Evolutionary conservation across 2,797 vertebrate species (phyloP).

Genomic region (Pristis pectinata): DNA sequence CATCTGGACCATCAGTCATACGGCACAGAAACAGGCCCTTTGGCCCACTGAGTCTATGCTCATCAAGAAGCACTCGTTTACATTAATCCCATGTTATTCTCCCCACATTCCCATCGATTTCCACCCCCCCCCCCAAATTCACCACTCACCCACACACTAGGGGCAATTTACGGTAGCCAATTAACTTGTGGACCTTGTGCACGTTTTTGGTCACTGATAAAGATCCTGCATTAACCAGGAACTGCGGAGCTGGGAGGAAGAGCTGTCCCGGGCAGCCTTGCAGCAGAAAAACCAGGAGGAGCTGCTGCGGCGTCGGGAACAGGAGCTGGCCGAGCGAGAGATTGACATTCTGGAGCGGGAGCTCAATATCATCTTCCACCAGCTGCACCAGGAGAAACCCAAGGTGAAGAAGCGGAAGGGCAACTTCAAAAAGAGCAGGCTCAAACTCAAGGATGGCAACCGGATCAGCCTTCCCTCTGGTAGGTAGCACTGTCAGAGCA

Average conservation of each 20-base stretch:
- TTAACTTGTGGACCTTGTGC: too few species aligned
- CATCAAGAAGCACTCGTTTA: too few species aligned
- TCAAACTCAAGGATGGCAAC: conserved; percentile 88
- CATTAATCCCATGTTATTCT: too few species aligned
- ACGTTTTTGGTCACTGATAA: neutral
- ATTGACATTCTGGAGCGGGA: conserved; percentile 93
- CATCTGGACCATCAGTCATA: too few species aligned
- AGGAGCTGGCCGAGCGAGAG: conserved; percentile 87
- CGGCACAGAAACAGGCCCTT: too few species aligned
- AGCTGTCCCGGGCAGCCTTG: conserved; percentile 80
- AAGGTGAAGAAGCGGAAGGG: conserved; percentile 88
- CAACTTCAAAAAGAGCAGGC: conserved; percentile 83
- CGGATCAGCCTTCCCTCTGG: conserved; percentile 92
- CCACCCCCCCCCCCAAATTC: too few species aligned
- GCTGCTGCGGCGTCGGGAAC: conserved; percentile 77
- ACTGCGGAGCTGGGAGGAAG: conserved; percentile 91
- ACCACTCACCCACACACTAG: too few species aligned
- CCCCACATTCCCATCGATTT: too few species aligned
- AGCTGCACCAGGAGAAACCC: conserved; percentile 92
- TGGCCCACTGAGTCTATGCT: too few species aligned
- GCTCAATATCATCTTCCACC: conserved; percentile 95
- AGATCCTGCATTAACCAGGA: conserved; percentile 59
- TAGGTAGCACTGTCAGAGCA: conserved; percentile 47
- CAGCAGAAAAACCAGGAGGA: conserved; percentile 96
- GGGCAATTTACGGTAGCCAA: too few species aligned